A percentile compares a stretch with the other conserved stretches of the same genome.
phyloP scores from a whole-genome alignment of 2,797 vertebrate species.

The Mergus octosetaceus region DNA sequence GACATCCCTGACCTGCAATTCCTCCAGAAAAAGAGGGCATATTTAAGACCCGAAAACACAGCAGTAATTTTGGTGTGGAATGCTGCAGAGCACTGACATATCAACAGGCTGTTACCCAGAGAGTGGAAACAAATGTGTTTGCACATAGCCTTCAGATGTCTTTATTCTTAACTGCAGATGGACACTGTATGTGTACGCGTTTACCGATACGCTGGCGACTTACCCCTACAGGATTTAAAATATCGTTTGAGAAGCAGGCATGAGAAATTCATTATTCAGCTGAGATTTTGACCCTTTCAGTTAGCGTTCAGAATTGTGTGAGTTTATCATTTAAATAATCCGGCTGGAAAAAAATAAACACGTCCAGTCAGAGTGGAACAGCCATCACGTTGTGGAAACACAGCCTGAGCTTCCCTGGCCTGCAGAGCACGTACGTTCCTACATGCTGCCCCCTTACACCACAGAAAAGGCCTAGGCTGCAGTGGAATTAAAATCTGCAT shows the following conservation, averaged over 20 bases:
- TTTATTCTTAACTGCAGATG: not conserved
- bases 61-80: constrained; percentile 8
- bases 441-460: not conserved
- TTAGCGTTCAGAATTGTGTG: rapidly evolving
- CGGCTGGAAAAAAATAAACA: not conserved
- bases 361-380: not conserved
- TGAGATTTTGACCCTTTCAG: not conserved
- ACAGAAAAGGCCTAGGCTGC: rapidly evolving
- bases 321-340: not conserved
- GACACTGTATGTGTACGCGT: rapidly evolving
- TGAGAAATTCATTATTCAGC: not conserved
- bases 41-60: not conserved
- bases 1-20: constrained; percentile 20
- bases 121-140: constrained; percentile 6
- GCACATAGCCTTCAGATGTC: not conserved
- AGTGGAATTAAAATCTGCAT: not conserved
- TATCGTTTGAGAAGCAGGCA: not conserved
- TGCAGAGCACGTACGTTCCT: rapidly evolving
- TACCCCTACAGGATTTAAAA: not conserved
- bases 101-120: constrained; percentile 46
- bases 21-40: not conserved
- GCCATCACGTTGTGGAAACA: not conserved
- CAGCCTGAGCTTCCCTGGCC: not conserved
- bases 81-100: not conserved
- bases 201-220: not conserved